Conservation (phyloP, 2,888 invertebrate species). For the Melipona bicolor region DNA sequence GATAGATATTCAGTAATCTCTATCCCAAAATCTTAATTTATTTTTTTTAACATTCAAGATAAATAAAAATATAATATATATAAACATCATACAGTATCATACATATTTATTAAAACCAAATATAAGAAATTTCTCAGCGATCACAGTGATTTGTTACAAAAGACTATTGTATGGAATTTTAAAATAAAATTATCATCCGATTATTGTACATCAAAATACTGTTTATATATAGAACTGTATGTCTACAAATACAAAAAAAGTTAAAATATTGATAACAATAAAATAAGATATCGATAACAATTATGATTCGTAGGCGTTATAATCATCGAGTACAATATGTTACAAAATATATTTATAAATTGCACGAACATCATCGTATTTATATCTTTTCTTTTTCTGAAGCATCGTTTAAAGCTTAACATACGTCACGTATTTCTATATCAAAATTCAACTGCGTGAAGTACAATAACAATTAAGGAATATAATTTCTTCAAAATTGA, state of each 20-base stretch:
- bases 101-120: constrained; percentile 9
- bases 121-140: not conserved
- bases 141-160: constrained; percentile 26
- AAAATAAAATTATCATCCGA: not conserved
- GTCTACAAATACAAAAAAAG: constrained; percentile 23
- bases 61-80: not conserved
- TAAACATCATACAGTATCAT: not conserved
- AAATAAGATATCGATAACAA: not conserved
- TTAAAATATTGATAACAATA: not conserved
- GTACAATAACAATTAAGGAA: constrained; percentile 47
- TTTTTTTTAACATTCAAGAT: not conserved
- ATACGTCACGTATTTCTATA: constrained; percentile 41
- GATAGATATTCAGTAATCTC: not conserved
- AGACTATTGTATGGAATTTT: constrained; percentile 13
- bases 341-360: constrained; percentile 68
- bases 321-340: constrained; percentile 35
- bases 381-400: constrained; percentile 20
- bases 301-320: constrained; percentile 27
- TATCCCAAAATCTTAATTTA: not conserved
- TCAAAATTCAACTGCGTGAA: constrained; percentile 48
- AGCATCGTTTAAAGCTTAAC: constrained; percentile 59
- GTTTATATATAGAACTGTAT: constrained; percentile 9
- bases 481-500: constrained; percentile 17
- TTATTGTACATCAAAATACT: not conserved
- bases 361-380: constrained; percentile 35